Conservation (phyloP, 2,797 vertebrate species). For the Pseudochirops cupreus region DNA sequence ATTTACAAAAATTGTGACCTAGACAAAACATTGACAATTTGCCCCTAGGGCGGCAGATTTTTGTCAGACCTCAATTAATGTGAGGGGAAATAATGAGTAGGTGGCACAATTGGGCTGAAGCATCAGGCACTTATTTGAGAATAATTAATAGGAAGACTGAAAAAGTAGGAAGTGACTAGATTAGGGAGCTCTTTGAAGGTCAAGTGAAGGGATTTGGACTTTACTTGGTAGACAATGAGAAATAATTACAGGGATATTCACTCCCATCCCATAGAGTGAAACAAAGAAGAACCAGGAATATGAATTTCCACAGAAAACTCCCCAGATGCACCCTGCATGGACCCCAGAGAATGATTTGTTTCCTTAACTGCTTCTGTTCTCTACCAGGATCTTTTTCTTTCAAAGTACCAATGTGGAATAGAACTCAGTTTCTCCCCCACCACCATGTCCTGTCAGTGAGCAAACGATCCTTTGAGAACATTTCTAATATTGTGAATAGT, state of each 20-base stretch:
- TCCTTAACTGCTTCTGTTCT: not conserved
- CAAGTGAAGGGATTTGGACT: not conserved
- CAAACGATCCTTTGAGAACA: not conserved
- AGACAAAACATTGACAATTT: not conserved
- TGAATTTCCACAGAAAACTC: not conserved
- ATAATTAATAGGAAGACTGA: not conserved
- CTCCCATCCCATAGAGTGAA: not conserved
- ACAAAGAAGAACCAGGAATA: not conserved
- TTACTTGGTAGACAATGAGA: not conserved
- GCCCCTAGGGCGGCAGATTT: not conserved
- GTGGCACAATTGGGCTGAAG: not conserved
- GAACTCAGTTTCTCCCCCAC: not conserved
- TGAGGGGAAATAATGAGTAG: not conserved
- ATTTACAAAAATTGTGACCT: not conserved
- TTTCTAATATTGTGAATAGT: not conserved
- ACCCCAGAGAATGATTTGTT: not conserved
- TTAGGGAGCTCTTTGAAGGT: not conserved
- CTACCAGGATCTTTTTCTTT: not conserved
- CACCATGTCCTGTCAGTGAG: not conserved
- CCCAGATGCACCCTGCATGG: not conserved
- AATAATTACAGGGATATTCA: not conserved
- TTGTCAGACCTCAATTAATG: not conserved
- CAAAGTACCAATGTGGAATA: not conserved
- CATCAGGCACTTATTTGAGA: not conserved
- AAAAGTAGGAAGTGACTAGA: not conserved